Percentiles rank a stretch among this genome's conserved stretches.
These are phyloP conservation scores for Calephelis virginiensis DNA, from an alignment of 1,140 invertebrate species.

Conservation along the genomic window DNA sequence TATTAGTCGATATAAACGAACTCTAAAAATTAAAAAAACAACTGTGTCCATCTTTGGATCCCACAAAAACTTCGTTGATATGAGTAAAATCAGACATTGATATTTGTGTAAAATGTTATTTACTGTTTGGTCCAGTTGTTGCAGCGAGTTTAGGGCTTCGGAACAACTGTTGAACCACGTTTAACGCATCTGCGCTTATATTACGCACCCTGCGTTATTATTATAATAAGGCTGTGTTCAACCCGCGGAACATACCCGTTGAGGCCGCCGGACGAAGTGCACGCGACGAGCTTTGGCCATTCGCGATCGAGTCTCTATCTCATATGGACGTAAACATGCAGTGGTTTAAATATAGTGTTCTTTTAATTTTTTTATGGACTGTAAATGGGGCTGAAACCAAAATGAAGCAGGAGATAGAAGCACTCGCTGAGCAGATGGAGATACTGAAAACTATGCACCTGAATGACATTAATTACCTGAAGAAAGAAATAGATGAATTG, in stretches of 20 bases:
- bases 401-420: constrained; percentile 46
- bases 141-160: constrained; percentile 35
- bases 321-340: constrained; percentile 40
- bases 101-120: no score
- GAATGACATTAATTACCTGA: constrained; percentile 45
- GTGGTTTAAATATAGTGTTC: constrained; percentile 45
- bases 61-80: no score
- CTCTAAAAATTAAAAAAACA: no score
- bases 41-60: no score
- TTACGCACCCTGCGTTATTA: constrained; percentile 37
- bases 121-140: no score
- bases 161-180: constrained; percentile 58
- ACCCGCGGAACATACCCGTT: constrained; percentile 42
- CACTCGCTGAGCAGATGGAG: constrained; percentile 51
- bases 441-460: constrained; percentile 49
- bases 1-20: no score
- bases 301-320: constrained; percentile 15
- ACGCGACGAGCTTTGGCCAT: constrained; percentile 17
- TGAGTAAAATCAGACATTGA: no score
- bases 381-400: constrained; percentile 45
- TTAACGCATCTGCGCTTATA: constrained; percentile 54
- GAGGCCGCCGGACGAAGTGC: constrained; percentile 29
- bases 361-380: constrained; percentile 39
- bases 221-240: constrained; percentile 40
- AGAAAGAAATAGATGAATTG: constrained; percentile 53